phyloP scores from a whole-genome alignment of 2,888 invertebrate species.

The Rotaria magnacalcarata region DNA sequence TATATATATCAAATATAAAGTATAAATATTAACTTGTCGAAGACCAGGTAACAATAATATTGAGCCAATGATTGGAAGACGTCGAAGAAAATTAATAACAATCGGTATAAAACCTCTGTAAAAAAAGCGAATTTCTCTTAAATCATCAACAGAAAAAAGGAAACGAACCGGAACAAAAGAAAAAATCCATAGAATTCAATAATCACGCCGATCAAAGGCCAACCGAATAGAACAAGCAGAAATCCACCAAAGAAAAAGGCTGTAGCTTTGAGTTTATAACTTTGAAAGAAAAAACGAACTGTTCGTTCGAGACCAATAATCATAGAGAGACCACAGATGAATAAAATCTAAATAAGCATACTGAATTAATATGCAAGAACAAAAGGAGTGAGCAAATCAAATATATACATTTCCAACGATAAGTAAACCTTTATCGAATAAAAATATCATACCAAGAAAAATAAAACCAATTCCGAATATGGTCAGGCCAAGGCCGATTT shows the following conservation, averaged over 20 bases:
- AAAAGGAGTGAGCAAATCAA: neutral
- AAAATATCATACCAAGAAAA: constrained; percentile 81
- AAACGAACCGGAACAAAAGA: constrained; percentile 40
- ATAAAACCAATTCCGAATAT: constrained; percentile 91
- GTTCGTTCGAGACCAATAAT: constrained; percentile 92
- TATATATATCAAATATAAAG: neutral
- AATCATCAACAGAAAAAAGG: neutral
- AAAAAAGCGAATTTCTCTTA: neutral
- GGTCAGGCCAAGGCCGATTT: constrained; percentile 92
- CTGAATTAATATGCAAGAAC: neutral
- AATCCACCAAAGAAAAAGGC: constrained; percentile 87
- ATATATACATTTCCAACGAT: constrained; percentile 90
- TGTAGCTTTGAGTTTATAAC: constrained; percentile 85
- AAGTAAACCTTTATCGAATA: constrained; percentile 91
- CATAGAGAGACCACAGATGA: constrained; percentile 86
- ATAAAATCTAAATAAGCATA: constrained; percentile 74
- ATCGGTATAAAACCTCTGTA: constrained; percentile 43
- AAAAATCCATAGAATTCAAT: constrained; percentile 88
- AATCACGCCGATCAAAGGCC: constrained; percentile 91
- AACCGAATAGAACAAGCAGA: constrained; percentile 81
- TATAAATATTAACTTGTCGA: constrained; percentile 26
- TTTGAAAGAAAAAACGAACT: constrained; percentile 92
- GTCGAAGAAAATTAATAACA: constrained; percentile 42
- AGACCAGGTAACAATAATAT: constrained; percentile 41
- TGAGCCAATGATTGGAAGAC: constrained; percentile 44